Evolutionary conservation across 2,113 vertebrate genomes (phyloP), one percentile per base, ranked within the genome.

Genomic region (Taxidea taxus): DNA sequence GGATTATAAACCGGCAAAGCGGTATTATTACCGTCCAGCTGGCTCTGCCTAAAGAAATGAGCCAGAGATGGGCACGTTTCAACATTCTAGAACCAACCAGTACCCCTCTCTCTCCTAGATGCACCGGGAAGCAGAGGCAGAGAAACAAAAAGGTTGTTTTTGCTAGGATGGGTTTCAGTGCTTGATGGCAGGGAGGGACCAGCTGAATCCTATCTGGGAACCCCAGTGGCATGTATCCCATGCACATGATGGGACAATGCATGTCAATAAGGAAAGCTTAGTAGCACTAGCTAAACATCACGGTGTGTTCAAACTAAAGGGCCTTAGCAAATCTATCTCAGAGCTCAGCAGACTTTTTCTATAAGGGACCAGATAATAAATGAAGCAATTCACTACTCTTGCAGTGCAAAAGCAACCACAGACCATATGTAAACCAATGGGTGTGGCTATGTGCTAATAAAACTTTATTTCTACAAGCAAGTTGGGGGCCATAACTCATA

Each of bases 381-480:
- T 27, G n/a, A 77, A 77, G 27, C 31, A 29, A 7, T 58, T 49
- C 62, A 34, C 62, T 31, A 64, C 31, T 34, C 62, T 66, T 11
- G n/a, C 5, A 51, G 12, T 3, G 16, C 66, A 31, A 39, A 80
- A 74, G 44, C 25, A 85, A n/a, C 10, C 13, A 4, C 6, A 13
- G 47, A 54, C 5, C 37, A 39, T 23, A 4, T 5, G 9, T 34
- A 83, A 23, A 74, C 18, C 25, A 39, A 42, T 34, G 77, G 12
- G 2, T 5, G 0, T 9, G 11, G 6, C 16, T 25, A 11, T 70
- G 37, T 77, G 6, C 18, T 58, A 34, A 81, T 72, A 82, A 96
- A 94, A 70, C 75, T 97, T 94, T 95, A 93, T 95, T 90, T 37
- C 47, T 25, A 87, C 42, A 74, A 84, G 29, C 42, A 70, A 44